phyloP scores from a whole-genome alignment of 1,140 invertebrate genomes.

The Himalopsyche phryganea region DNA sequence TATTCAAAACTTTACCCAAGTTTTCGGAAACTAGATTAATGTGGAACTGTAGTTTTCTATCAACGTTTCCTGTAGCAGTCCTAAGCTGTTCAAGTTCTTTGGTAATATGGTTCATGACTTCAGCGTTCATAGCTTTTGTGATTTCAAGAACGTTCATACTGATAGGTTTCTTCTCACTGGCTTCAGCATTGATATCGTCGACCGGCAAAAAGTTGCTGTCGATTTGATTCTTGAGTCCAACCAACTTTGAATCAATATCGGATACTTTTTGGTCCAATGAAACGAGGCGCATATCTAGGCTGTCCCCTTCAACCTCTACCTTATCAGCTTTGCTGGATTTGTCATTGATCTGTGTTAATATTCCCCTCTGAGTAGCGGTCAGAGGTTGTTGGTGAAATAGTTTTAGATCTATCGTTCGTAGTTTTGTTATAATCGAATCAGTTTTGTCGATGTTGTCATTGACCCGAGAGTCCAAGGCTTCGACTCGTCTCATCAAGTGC shows the following conservation, averaged over 20 bases:
- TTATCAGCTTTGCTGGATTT: conserved; percentile 32
- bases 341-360: conserved; percentile 1
- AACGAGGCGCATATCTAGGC: conserved; percentile 61
- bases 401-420: conserved; percentile 68
- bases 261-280: conserved; percentile 77
- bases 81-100: conserved; percentile 71
- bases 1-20: conserved; percentile 68
- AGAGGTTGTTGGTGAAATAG: conserved; percentile 55
- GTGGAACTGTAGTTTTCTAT: conserved; percentile 79
- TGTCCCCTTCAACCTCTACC: conserved; percentile 38
- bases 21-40: conserved; percentile 79
- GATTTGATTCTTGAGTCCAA: conserved; percentile 73
- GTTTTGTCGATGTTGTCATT: conserved; percentile 82
- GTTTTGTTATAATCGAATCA: conserved; percentile 71
- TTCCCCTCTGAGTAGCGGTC: conserved; percentile 35
- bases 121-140: conserved; percentile 71
- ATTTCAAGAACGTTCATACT: conserved; percentile 76
- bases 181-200: conserved; percentile 78
- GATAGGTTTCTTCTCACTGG: conserved; percentile 78
- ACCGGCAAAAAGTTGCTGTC: conserved; percentile 75
- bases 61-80: conserved; percentile 71
- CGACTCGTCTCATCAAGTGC: conserved; percentile 77
- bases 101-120: conserved; percentile 71
- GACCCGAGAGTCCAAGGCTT: conserved; percentile 73
- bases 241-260: conserved; percentile 74